Evolutionary conservation across 2,113 vertebrate genomes (phyloP).

Genomic region (Sigmodon hispidus): DNA sequence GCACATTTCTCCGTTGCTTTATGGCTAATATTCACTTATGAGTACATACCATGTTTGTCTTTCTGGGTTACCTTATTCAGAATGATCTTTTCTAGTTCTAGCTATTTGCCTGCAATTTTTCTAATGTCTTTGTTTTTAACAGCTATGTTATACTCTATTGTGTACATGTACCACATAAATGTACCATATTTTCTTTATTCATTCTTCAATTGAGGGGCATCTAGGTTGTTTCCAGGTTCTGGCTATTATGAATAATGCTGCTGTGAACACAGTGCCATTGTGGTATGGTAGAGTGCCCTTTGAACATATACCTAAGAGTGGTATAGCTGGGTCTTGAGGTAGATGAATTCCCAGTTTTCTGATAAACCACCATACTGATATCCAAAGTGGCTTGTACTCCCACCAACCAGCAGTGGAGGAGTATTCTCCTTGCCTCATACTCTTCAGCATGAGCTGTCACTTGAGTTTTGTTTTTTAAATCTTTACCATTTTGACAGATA

Average conservation of each 20-base stretch:
- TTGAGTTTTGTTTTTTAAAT: background rate
- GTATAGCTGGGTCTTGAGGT: background rate
- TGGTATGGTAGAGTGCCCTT: background rate
- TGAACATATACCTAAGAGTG: background rate
- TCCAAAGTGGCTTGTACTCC: background rate
- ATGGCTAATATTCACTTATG: too few relatives aligned
- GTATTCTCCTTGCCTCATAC: background rate
- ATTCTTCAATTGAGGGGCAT: background rate
- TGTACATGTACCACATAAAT: background rate
- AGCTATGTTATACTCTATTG: background rate
- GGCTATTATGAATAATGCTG: background rate
- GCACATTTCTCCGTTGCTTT: background rate
- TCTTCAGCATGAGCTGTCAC: background rate
- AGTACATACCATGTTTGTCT: too few relatives aligned
- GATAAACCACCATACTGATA: background rate
- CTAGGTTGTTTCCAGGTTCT: background rate
- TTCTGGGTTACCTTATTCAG: background rate
- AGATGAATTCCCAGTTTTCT: background rate
- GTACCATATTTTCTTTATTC: background rate
- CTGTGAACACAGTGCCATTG: background rate
- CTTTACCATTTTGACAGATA: background rate
- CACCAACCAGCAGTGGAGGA: background rate
- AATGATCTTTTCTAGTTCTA: background rate
- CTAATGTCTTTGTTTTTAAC: background rate
- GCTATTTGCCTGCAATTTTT: background rate